Percentiles rank a stretch among this genome's conserved stretches.
Evolutionary conservation across 1,140 invertebrate genomes (phyloP).

Genomic region (Mizuhopecten yessoensis): DNA sequence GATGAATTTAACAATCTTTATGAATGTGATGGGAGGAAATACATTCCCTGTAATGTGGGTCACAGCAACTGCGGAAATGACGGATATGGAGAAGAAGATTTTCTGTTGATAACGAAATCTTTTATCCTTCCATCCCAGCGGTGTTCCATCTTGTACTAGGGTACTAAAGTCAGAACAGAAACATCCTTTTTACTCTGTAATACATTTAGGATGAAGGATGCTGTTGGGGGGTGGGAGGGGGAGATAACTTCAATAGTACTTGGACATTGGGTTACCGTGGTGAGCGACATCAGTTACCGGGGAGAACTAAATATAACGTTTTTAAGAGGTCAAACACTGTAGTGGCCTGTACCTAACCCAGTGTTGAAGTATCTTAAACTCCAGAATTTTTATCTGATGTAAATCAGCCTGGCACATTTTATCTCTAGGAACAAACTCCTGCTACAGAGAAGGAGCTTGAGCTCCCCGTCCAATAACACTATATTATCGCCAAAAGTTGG

Average conservation of each 20-base stretch:
- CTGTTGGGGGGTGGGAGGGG: neutral
- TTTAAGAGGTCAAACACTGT: neutral
- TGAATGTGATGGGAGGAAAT: neutral
- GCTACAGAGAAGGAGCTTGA: neutral
- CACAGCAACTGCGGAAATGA: slow-evolving; percentile 23
- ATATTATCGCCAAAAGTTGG: slow-evolving; percentile 27
- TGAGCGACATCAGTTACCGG: neutral
- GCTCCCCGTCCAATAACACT: slow-evolving; percentile 4
- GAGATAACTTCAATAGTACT: neutral
- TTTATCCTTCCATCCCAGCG: slow-evolving; percentile 11
- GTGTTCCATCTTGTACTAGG: neutral
- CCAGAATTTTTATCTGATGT: slow-evolving; percentile 22
- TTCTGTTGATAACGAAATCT: neutral
- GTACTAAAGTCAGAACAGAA: neutral
- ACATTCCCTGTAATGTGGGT: neutral
- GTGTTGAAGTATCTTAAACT: slow-evolving; percentile 34
- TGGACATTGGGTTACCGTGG: neutral
- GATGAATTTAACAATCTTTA: no score
- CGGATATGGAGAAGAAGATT: slow-evolving; percentile 18
- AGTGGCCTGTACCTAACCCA: neutral
- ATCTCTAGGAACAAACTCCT: neutral
- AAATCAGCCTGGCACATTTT: neutral
- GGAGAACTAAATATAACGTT: neutral
- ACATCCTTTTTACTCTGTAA: neutral
- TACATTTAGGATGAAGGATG: neutral